phyloP scores from a whole-genome alignment of 1,140 invertebrate genomes.

The Homalodisca vitripennis region DNA sequence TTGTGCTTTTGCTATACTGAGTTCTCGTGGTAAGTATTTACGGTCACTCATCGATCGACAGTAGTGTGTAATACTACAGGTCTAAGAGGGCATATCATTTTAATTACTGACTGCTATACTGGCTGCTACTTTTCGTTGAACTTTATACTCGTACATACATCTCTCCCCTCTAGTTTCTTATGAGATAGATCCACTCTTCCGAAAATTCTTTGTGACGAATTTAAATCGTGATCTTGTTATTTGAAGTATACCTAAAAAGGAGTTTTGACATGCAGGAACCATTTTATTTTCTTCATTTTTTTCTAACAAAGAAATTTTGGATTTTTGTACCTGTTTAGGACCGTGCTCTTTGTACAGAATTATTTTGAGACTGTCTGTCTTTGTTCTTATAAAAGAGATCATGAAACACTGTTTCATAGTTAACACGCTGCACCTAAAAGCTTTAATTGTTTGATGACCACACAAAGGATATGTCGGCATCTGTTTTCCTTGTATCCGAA shows the following conservation, averaged over 20 bases:
- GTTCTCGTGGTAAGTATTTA: slow-evolving; percentile 7
- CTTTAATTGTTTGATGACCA: not conserved
- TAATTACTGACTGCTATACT: not conserved
- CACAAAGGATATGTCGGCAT: not conserved
- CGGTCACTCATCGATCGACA: slow-evolving; percentile 4
- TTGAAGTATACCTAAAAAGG: slow-evolving; percentile 1
- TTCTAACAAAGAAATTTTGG: not conserved
- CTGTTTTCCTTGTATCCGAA: not conserved
- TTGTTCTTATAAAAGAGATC: not conserved
- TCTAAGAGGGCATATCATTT: not conserved
- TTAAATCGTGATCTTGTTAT: slow-evolving; percentile 7
- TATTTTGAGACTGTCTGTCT: not conserved
- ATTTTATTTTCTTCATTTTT: not conserved
- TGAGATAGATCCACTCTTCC: not conserved
- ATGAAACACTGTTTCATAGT: slow-evolving; percentile 11
- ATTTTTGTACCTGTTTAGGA: not conserved
- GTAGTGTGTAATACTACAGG: not conserved
- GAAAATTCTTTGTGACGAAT: slow-evolving; percentile 4
- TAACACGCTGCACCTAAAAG: not conserved
- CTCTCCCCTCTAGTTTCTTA: not conserved
- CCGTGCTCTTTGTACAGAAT: not conserved
- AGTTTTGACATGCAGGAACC: slow-evolving; percentile 6
- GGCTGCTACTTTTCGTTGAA: slow-evolving; percentile 5
- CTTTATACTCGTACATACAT: not conserved
- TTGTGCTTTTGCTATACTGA: not conserved